These are phyloP conservation scores for Peromyscus californicus DNA, from an alignment of 2,113 vertebrate genomes.

Conservation along the genomic window DNA sequence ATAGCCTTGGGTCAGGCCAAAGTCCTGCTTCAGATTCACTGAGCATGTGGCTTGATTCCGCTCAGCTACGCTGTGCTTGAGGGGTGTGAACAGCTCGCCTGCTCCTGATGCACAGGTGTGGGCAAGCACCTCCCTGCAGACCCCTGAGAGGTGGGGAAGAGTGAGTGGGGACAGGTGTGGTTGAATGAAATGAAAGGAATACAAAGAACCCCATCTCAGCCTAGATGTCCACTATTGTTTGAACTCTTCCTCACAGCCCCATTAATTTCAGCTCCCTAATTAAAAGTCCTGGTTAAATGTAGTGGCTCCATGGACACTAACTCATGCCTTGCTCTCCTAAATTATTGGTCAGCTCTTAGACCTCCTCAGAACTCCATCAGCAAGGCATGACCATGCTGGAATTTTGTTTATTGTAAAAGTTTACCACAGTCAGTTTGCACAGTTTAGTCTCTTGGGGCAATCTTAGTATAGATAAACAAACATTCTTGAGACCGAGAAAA, in stretches of 20 bases:
- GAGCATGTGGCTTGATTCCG: slow-evolving; percentile 59
- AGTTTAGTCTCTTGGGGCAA: slow-evolving; percentile 22
- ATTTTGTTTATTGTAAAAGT: slow-evolving; percentile 50
- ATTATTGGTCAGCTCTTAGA: not conserved
- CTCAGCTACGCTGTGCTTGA: not conserved
- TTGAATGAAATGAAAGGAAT: not conserved
- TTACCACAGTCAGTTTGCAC: slow-evolving; percentile 27
- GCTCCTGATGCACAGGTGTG: slow-evolving; percentile 55
- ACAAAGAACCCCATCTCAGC: not conserved
- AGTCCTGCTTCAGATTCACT: slow-evolving; percentile 61
- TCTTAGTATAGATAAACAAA: not conserved
- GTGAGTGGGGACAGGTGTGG: not conserved
- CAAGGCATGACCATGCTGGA: slow-evolving; percentile 15
- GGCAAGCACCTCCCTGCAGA: not conserved
- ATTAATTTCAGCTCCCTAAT: not conserved
- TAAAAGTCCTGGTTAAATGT: not conserved
- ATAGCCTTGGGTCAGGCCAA: slow-evolving; percentile 68
- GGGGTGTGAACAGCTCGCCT: not conserved
- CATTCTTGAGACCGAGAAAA: not conserved
- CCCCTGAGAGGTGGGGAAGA: not conserved
- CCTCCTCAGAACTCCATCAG: slow-evolving; percentile 5
- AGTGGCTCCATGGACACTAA: not conserved
- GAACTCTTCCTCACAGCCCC: not conserved
- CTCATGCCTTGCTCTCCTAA: not conserved
- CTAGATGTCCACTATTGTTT: not conserved